Base-by-base conservation (phyloP, 2,888 invertebrate genomes). In the Euspilapteryx auroguttella region DNA sequence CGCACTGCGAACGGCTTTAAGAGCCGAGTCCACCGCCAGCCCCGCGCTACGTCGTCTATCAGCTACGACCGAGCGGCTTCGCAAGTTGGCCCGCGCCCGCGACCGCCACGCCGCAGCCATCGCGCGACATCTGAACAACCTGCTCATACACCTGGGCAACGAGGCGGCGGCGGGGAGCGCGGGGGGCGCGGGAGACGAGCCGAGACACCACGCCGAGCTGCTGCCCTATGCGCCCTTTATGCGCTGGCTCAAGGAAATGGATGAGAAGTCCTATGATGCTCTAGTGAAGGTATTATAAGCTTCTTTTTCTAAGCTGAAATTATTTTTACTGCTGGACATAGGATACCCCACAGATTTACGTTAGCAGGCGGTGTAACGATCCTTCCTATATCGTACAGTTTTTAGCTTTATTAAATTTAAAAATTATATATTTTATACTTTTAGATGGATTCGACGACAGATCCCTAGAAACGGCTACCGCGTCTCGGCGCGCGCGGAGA, bases 231-330 rank as follows among this genome's bases (percentile, higher is more conserved):
- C 89, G 15, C 91, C 93, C 41, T 79, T 96, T 37, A 93, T 96
- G 90, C 87, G 89, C 51, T 91, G 95, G 88, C 81, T 91, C 29
- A 90, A 91, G 63, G 85, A 85, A 14, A 86, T 93, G 81, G 93
- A 95, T 62, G 80, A 83, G 31, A 85, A 86, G 48, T 85, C 89
- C 1, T 96, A 91, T 62, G 80, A 83, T 30, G 87, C 87, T 23
- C 79, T 96, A 10, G 82, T 85, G 27, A 87, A 86, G 63, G 89
- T 62, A n/a, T n/a, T n/a, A n/a, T n/a, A n/a, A n/a, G n/a, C n/a
- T n/a, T n/a, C n/a, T n/a, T n/a, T n/a, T n/a, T n/a, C n/a, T n/a
- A n/a, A n/a, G n/a, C n/a, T n/a, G n/a, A n/a, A n/a, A n/a, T n/a
- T n/a, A n/a, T n/a, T n/a, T n/a, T n/a, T n/a, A n/a, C n/a, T n/a